Percentiles rank a stretch among this genome's conserved stretches.
phyloP scores from a whole-genome alignment of 2,797 vertebrate species.

The Anisognathus igniventris region DNA sequence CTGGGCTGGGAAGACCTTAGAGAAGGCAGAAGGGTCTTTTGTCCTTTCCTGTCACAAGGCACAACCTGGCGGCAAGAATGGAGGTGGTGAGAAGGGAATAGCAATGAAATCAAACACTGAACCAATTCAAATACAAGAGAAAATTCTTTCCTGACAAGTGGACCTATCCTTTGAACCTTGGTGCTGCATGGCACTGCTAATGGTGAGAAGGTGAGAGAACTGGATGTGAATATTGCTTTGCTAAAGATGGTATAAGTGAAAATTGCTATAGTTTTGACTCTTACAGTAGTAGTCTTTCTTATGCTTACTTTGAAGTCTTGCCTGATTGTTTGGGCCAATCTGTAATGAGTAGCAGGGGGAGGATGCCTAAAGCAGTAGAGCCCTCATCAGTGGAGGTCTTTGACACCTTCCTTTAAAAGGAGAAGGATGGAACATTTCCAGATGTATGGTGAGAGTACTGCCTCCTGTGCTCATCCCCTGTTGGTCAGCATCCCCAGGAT shows the following conservation, averaged over 20 bases:
- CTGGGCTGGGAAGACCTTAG: neutral
- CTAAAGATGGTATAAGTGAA: neutral
- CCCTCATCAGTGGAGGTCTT: neutral
- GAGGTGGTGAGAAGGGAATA: neutral
- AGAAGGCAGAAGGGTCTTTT: neutral
- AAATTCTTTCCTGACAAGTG: neutral
- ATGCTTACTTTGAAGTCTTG: neutral
- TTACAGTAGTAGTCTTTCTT: neutral
- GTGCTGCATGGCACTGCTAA: neutral
- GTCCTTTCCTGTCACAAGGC: neutral
- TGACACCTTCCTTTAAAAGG: neutral
- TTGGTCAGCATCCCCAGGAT: accelerated
- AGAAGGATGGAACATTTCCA: neutral
- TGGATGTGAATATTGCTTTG: neutral
- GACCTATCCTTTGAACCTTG: neutral
- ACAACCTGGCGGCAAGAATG: neutral
- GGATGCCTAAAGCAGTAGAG: neutral
- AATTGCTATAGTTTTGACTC: neutral
- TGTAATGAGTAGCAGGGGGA: neutral
- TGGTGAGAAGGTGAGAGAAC: neutral
- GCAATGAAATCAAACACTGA: neutral
- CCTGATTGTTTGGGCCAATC: neutral
- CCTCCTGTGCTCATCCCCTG: neutral
- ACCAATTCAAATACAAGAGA: neutral
- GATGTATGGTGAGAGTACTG: neutral